Conservation (phyloP, 2,113 vertebrate genomes). For the Lepisosteus osseus region DNA sequence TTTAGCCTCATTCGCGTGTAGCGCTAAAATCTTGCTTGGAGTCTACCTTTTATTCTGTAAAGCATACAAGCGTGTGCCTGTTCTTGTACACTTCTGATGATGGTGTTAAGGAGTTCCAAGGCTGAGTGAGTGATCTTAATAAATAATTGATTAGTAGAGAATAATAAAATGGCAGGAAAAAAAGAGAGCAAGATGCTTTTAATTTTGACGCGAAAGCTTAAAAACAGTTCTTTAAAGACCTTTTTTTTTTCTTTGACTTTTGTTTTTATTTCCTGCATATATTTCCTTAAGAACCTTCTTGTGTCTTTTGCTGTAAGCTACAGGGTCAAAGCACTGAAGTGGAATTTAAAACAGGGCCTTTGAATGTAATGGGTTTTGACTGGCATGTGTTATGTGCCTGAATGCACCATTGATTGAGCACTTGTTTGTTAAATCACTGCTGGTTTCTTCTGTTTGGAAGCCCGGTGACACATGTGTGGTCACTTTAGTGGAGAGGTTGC, state of each 20-base stretch:
- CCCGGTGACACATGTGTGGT: slow-evolving; percentile 66
- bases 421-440: slow-evolving; percentile 89
- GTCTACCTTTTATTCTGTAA: slow-evolving; percentile 68
- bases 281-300: slow-evolving; percentile 60
- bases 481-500: slow-evolving; percentile 42
- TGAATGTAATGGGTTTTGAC: slow-evolving; percentile 85
- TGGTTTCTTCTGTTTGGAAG: slow-evolving; percentile 64
- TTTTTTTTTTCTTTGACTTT: slow-evolving; percentile 28
- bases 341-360: slow-evolving; percentile 75
- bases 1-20: slow-evolving; percentile 87
- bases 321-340: slow-evolving; percentile 75
- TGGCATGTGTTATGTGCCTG: slow-evolving; percentile 82
- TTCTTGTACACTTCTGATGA: slow-evolving; percentile 52
- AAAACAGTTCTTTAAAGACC: slow-evolving; percentile 45
- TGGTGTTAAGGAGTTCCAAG: slow-evolving; percentile 60
- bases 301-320: slow-evolving; percentile 71
- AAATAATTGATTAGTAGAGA: slow-evolving; percentile 66
- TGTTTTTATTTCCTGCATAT: slow-evolving; percentile 31
- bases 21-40: slow-evolving; percentile 71
- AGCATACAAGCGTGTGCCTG: slow-evolving; percentile 56
- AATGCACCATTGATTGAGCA: slow-evolving; percentile 83
- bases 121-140: slow-evolving; percentile 56
- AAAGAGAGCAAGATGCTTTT: slow-evolving; percentile 34
- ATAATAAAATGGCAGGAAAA: slow-evolving; percentile 17
- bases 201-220: slow-evolving; percentile 59